Evolutionary conservation across 2,797 vertebrate genomes (phyloP).

Genomic region (Serranus cabrilla): DNA sequence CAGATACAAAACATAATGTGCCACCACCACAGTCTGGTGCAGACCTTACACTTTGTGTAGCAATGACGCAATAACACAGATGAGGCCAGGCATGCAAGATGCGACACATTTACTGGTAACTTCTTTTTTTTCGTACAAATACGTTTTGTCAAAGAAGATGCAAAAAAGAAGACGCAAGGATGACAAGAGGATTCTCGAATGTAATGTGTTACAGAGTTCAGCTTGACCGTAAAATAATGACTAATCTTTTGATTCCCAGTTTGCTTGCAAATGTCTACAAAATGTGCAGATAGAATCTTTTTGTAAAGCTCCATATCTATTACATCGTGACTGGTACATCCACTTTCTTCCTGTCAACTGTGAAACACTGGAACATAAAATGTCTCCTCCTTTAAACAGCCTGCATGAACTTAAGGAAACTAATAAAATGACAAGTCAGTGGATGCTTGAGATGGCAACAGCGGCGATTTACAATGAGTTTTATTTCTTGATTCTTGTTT

Average conservation of each 20-base stretch:
- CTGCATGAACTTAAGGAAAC: conserved; percentile 31
- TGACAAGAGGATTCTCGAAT: conserved; percentile 21
- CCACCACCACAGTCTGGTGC: conserved; percentile 25
- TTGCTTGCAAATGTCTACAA: conserved; percentile 24
- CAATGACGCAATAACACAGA: conserved; percentile 13
- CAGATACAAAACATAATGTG: conserved; percentile 26
- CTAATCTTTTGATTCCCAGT: conserved; percentile 30
- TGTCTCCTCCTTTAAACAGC: conserved; percentile 25
- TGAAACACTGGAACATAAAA: conserved; percentile 21
- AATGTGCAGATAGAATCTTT: conserved; percentile 24
- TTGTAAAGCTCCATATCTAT: conserved; percentile 29
- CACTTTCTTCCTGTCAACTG: conserved; percentile 15
- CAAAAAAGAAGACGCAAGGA: neutral
- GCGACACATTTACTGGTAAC: neutral
- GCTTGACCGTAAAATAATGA: conserved; percentile 30
- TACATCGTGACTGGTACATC: conserved; percentile 16
- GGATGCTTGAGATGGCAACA: conserved; percentile 6
- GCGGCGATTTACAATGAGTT: neutral
- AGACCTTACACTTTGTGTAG: conserved; percentile 17
- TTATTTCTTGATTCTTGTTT: conserved; percentile 12
- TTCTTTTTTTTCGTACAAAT: neutral
- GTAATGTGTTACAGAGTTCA: conserved; percentile 7
- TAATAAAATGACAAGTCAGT: conserved; percentile 20
- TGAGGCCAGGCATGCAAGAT: neutral
- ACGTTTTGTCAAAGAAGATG: neutral